Evolutionary conservation across 2,888 invertebrate genomes (phyloP).

Genomic region (Parnassius mnemosyne): DNA sequence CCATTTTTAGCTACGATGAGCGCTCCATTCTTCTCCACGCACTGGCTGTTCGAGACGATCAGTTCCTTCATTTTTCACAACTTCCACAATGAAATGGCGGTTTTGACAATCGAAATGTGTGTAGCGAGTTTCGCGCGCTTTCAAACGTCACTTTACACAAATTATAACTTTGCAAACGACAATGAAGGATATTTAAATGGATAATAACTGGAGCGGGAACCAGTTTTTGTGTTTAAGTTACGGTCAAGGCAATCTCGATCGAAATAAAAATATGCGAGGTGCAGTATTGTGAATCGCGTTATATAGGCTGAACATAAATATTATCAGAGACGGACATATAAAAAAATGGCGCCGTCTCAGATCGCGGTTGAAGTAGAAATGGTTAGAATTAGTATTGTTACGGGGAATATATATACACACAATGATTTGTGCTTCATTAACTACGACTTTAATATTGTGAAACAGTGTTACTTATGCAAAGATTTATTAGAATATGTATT

Average conservation of each 20-base stretch:
- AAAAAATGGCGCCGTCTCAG: constrained; percentile 28
- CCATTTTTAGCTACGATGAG: constrained; percentile 62
- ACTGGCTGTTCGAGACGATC: constrained; percentile 52
- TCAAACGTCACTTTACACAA: constrained; percentile 65
- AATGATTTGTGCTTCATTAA: constrained; percentile 16
- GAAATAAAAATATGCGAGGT: constrained; percentile 36
- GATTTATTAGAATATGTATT: constrained; percentile 5
- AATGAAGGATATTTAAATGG: constrained; percentile 38
- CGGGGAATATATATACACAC: constrained; percentile 29
- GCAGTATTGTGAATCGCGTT: constrained; percentile 3
- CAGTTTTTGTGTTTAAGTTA: constrained; percentile 43
- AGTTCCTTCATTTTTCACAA: constrained; percentile 65
- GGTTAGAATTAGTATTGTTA: constrained; percentile 20
- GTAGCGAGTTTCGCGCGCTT: constrained; percentile 56
- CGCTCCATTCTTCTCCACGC: constrained; percentile 52
- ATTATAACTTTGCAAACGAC: constrained; percentile 44
- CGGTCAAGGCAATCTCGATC: constrained; percentile 62
- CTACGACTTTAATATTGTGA: constrained; percentile 30
- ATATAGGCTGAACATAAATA: constrained; percentile 14
- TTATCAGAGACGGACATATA: constrained; percentile 23
- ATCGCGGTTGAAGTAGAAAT: constrained; percentile 28
- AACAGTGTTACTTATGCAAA: constrained; percentile 22
- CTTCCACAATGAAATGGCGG: constrained; percentile 4
- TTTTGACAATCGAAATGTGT: constrained; percentile 30
- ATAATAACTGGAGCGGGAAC: constrained; percentile 50